Evolutionary conservation across 2,797 vertebrate genomes (phyloP).

Genomic region (Hipposideros larvatus): DNA sequence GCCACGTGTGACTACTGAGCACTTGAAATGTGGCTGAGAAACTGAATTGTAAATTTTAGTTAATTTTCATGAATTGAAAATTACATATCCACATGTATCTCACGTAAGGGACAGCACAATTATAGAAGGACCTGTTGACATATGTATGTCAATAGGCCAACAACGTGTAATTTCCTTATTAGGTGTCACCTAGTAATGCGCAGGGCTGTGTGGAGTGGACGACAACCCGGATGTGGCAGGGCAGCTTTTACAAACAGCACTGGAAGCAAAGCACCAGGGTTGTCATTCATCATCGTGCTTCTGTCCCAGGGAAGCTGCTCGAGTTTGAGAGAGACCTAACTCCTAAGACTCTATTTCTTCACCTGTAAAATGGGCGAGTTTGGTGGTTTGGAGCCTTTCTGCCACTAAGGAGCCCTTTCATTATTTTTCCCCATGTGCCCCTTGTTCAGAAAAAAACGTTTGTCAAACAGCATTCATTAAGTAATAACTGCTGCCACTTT

Average conservation of each 20-base stretch:
- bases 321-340: neutral
- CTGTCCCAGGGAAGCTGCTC: neutral
- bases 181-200: no score
- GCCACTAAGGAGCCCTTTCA: neutral
- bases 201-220: neutral
- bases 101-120: neutral
- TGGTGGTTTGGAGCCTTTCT: neutral
- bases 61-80: neutral
- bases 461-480: neutral
- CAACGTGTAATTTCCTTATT: neutral
- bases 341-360: neutral
- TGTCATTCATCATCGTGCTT: neutral
- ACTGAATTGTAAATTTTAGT: neutral
- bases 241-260: neutral
- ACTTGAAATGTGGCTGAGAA: neutral
- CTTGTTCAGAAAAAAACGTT: neutral
- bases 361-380: neutral
- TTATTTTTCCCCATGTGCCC: neutral
- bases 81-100: neutral
- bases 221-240: neutral
- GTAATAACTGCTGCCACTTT: neutral
- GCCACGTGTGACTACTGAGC: neutral
- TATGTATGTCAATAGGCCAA: neutral
- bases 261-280: rapidly evolving
- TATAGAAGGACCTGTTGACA: neutral